Percentiles rank a stretch among this genome's conserved stretches.
phyloP scores from a whole-genome alignment of 2,888 invertebrate species.

The Boloria euphrosyne region DNA sequence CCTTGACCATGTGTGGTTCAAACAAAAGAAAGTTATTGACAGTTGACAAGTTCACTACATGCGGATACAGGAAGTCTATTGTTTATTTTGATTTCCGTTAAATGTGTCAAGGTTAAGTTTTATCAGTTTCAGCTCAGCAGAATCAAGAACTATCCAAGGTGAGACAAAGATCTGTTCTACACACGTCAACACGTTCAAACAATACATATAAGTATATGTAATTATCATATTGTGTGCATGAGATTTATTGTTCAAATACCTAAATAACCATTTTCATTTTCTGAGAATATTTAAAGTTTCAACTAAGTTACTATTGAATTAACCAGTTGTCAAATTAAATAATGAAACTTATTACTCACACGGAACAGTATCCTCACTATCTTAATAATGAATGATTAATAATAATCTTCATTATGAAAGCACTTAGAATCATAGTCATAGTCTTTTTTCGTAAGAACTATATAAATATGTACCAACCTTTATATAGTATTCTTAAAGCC shows the following conservation, averaged over 20 bases:
- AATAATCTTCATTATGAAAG: too few relatives aligned
- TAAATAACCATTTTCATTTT: too few relatives aligned
- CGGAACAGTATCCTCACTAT: too few relatives aligned
- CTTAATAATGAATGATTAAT: too few relatives aligned
- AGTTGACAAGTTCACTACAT: slow-evolving; percentile 54
- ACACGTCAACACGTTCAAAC: slow-evolving; percentile 28
- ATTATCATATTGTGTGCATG: slow-evolving; percentile 32
- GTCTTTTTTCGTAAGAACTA: too few relatives aligned
- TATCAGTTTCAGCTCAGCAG: slow-evolving; percentile 36
- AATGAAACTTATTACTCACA: too few relatives aligned
- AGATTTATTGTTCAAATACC: slow-evolving; percentile 7
- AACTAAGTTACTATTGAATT: too few relatives aligned
- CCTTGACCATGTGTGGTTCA: slow-evolving; percentile 17
- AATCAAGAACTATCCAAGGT: slow-evolving; percentile 42
- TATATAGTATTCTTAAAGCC: too few relatives aligned
- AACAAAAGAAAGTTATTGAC: slow-evolving; percentile 66
- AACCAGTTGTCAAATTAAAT: too few relatives aligned
- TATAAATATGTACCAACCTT: too few relatives aligned
- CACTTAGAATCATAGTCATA: too few relatives aligned
- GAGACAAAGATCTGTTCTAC: slow-evolving; percentile 32
- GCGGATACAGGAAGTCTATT: slow-evolving; percentile 69
- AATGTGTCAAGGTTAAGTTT: slow-evolving; percentile 58
- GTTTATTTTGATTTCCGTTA: slow-evolving; percentile 56
- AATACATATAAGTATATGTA: slow-evolving; percentile 19
- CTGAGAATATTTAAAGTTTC: too few relatives aligned